Evolutionary conservation across 2,113 vertebrate species (phyloP), one percentile per base, ranked within the genome.

Genomic region (Notiomystis cincta): DNA sequence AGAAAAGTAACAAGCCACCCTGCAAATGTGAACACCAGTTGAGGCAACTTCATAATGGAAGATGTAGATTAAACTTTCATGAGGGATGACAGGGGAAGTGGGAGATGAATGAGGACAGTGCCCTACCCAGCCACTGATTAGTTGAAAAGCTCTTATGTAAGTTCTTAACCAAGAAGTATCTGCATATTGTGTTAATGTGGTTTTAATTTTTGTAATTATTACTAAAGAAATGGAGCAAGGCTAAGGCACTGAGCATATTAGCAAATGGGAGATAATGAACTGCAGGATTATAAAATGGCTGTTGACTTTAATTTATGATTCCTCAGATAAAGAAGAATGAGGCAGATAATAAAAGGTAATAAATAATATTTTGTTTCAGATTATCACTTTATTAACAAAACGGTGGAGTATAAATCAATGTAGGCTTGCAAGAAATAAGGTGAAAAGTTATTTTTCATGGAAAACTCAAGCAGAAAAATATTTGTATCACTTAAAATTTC

Each of bases 331-430:
- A 97, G 97, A 97, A 91, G 87, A 95, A 97, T 92, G 96, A 97
- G 79, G 54, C 6, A 45, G 78, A 96, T 95, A 94, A 88, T 94
- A 90, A 94, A 93, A 94, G 91, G 97, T 95, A 97, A 98, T 97
- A 97, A 97, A 98, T 89, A 93, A 96, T 94, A 91, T 94, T 97
- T 97, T 96, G 81, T 96, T 97, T 94, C 56, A 94, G 86, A 97
- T 95, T 95, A 96, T 97, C 89, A 95, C 42, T 97, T 96, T 95
- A 97, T 98, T 97, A 97, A 96, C 94, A 90, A 96, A 97, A 97
- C 56, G 82, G 82, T n/a, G n/a, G 82, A 62, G 37, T 90, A 96
- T 97, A 95, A 96, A 96, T 96, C 89, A 96, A 31, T 50, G 60
- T 50, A 45, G 42, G 25, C 42, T 96, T 91, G 57, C 54, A 85